These are phyloP conservation scores for Subanguina moxae DNA, from an alignment of 1,140 invertebrate species.

Conservation along the genomic window DNA sequence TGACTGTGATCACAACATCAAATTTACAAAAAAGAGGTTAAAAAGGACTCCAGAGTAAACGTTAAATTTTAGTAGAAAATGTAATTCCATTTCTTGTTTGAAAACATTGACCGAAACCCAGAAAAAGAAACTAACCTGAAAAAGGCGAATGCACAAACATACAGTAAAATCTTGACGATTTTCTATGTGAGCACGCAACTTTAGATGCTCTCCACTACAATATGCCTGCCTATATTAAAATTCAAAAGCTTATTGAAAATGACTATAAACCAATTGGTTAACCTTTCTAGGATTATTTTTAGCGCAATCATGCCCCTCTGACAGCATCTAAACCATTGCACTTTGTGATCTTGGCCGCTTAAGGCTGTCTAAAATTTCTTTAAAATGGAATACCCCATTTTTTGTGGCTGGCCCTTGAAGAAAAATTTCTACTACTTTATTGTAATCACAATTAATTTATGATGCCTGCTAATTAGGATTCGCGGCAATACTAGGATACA, in stretches of 20 bases:
- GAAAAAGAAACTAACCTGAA: conserved; percentile 64
- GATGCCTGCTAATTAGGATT: too few relatives aligned
- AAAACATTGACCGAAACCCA: too few relatives aligned
- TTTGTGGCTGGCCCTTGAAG: too few relatives aligned
- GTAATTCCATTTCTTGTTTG: neutral
- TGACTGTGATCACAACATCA: too few relatives aligned
- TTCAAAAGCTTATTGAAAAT: too few relatives aligned
- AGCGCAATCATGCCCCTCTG: conserved; percentile 70
- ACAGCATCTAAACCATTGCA: conserved; percentile 76
- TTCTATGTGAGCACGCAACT: conserved; percentile 73
- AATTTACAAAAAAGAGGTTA: too few relatives aligned
- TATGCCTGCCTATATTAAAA: conserved; percentile 67
- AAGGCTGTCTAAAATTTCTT: conserved; percentile 67
- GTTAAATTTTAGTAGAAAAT: too few relatives aligned
- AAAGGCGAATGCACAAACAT: conserved; percentile 69
- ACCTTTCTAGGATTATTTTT: conserved; percentile 67
- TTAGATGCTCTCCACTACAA: conserved; percentile 75
- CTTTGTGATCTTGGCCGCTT: conserved; percentile 69
- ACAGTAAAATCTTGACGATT: conserved; percentile 74
- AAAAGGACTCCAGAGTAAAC: too few relatives aligned
- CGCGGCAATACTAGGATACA: too few relatives aligned
- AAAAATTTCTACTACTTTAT: too few relatives aligned
- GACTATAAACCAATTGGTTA: too few relatives aligned
- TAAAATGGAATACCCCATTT: neutral
- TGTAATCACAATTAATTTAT: too few relatives aligned